Base-by-base conservation (phyloP, 2,113 vertebrate genomes). In the Arenaria interpres region DNA sequence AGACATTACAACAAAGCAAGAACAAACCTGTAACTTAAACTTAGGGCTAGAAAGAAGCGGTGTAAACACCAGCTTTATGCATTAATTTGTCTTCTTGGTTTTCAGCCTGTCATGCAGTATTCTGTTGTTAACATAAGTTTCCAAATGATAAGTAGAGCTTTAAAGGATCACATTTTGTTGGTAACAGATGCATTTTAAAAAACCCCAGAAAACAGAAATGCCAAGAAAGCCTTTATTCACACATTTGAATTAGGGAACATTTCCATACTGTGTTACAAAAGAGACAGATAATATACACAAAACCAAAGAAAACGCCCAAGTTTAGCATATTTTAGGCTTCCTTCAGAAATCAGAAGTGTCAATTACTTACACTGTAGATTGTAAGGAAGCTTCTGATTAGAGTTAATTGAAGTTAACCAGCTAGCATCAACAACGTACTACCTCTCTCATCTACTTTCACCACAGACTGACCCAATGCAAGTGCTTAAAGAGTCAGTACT, bases 301-400 rank as follows among this genome's bases (percentile, higher is more conserved):
- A 93, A 66, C 30, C 63, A 69, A 89, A 62, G 74, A 90, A 89
- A 91, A 93, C 1, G 16, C 57, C 30, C 66, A 87, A 79, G 53
- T 75, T 67, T 72, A 94, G 77, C 91, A 78, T 88, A 94, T 87
- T 96, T 93, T 76, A 95, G 71, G 54, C 71, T 93, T 95, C 67
- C 50, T 69, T 76, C 72, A 54, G 57, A 91, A 92, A 95, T 77
- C 10, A 67, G 23, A 86, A 93, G 66, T 41, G 53, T 88, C 81
- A 91, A 33, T 77, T 92, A 85, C 54, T 93, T 74, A 73, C 25
- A 53, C 4, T n/a, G 75, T 16, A 67, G 69, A 89, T 74, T 74
- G 35, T 59, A 66, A 41, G 45, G 46, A 79, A 91, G 63, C 35
- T 80, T 90, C 63, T 93, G 64, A 64, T 76, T 37, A 77, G 56